Percentiles rank a stretch among this genome's conserved stretches.
Evolutionary conservation across 1,140 invertebrate species (phyloP).

Genomic region (Ctenoplectra terminalis): DNA sequence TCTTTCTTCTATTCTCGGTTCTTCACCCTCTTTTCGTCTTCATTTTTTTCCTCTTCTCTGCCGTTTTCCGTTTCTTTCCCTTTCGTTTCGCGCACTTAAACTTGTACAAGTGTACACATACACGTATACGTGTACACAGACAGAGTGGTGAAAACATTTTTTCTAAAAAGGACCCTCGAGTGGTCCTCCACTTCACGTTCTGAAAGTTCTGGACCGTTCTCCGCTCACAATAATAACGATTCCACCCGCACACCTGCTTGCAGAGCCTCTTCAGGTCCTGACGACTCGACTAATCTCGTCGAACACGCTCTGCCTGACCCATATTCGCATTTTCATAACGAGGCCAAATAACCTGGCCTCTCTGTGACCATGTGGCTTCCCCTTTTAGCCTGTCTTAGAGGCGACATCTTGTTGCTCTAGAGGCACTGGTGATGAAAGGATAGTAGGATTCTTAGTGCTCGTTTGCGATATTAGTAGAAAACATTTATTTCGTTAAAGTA

Average conservation of each 20-base stretch:
- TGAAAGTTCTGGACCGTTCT: constrained; percentile 46
- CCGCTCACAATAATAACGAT: constrained; percentile 72
- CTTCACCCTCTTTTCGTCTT: not conserved
- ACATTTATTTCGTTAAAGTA: not conserved
- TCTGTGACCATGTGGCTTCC: not conserved
- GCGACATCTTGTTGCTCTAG: constrained; percentile 5
- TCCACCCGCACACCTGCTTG: constrained; percentile 74
- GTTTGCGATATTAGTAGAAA: not conserved
- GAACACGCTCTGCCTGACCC: constrained; percentile 53
- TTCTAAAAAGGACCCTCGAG: constrained; percentile 67
- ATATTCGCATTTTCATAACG: constrained; percentile 63
- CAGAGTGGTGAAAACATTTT: constrained; percentile 51
- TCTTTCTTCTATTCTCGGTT: not conserved
- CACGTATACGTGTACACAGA: not conserved
- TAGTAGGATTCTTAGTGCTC: not conserved
- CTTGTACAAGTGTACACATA: too few species aligned
- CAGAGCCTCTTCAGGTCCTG: constrained; percentile 16
- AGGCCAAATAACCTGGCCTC: constrained; percentile 32
- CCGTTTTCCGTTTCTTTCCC: constrained; percentile 26
- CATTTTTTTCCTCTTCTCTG: not conserved
- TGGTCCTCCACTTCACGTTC: constrained; percentile 59
- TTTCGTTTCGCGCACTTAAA: constrained; percentile 31
- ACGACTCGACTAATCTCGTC: constrained; percentile 50
- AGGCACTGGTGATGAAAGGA: not conserved
- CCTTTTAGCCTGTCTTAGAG: not conserved